Evolutionary conservation across 2,888 invertebrate species (phyloP), one percentile per base, ranked within the genome.

Genomic region (Coelinius sp.): DNA sequence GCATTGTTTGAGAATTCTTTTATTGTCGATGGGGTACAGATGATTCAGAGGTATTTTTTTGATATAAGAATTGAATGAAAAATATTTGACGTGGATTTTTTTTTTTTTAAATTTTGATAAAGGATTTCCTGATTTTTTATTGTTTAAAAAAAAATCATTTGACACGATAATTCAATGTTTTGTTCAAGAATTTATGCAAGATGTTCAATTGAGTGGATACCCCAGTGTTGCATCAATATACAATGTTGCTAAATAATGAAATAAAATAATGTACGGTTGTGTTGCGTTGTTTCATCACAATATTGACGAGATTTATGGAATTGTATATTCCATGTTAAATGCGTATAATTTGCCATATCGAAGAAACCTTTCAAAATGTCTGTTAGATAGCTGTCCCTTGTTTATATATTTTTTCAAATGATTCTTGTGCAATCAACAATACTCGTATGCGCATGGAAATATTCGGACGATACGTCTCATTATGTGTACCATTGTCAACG

Each of bases 1-100:
- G 63, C 53, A 70, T 70, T 70, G 70, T 70, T 70, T 53, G 53
- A n/a, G 22, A n/a, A 41, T 64, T 63, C 52, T 52, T 64, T 2
- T n/a, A 24, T 1, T 4, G 12, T 22, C n/a, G 53, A 25, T 53
- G 41, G 41, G 10, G 41, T n/a, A 12, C n/a, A 41, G 2, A 38
- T 31, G 31, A 31, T 31, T 31, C 31, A 7, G 31, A 7, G 31
- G n/a, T n/a, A n/a, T n/a, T n/a, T n/a, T n/a, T n/a, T n/a, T n/a
- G n/a, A n/a, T n/a, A n/a, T n/a, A n/a, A n/a, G n/a, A n/a, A n/a
- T n/a, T n/a, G n/a, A n/a, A n/a, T n/a, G n/a, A n/a, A n/a, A n/a
- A n/a, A n/a, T n/a, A n/a, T n/a, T n/a, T n/a, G n/a, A n/a, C n/a
- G n/a, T n/a, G n/a, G n/a, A n/a, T n/a, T n/a, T n/a, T n/a, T n/a